Evolutionary conservation across 2,888 invertebrate genomes (phyloP).

Genomic region (Rapana venosa): DNA sequence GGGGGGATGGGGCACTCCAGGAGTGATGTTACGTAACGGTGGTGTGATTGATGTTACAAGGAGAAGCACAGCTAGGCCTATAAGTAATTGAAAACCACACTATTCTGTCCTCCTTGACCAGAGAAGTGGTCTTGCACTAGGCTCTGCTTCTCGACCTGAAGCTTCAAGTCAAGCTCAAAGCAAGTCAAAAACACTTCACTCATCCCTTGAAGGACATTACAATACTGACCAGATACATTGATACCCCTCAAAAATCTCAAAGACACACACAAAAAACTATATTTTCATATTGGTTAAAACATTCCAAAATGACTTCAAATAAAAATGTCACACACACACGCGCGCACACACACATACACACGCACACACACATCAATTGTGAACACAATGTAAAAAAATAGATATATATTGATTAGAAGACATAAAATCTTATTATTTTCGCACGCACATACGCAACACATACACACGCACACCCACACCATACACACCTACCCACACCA

Average conservation of each 20-base stretch:
- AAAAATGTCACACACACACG: neutral
- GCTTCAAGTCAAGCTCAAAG: neutral
- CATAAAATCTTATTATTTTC: neutral
- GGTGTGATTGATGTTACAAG: no score
- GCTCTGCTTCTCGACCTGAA: neutral
- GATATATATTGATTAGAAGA: no score
- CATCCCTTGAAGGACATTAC: no score
- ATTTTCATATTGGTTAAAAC: neutral
- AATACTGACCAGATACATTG: no score
- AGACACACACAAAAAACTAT: neutral
- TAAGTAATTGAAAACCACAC: no score
- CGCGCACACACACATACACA: constrained; percentile 7
- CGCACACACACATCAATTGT: constrained; percentile 16
- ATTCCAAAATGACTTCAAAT: neutral
- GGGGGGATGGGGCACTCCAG: no score
- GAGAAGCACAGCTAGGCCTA: no score
- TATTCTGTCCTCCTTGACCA: neutral
- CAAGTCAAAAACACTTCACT: no score
- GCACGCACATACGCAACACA: neutral
- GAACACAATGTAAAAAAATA: neutral
- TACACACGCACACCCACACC: constrained; percentile 4
- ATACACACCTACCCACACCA: neutral
- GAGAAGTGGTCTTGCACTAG: neutral
- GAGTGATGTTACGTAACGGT: no score
- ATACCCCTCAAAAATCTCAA: neutral